phyloP scores from a whole-genome alignment of 2,797 vertebrate genomes.

The Catharus ustulatus region DNA sequence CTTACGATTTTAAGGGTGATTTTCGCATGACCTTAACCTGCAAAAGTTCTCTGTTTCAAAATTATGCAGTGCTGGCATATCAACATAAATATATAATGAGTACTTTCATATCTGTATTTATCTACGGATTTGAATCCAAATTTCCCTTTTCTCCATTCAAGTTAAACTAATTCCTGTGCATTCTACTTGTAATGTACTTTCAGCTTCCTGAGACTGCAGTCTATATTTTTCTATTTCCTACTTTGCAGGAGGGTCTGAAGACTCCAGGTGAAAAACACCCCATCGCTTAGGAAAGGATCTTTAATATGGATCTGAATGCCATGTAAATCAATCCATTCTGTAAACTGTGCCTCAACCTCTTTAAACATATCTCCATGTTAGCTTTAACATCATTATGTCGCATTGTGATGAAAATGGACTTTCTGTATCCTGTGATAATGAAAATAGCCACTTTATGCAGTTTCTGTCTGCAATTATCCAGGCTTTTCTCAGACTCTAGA shows the following conservation, averaged over 20 bases:
- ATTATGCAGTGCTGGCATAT: background rate
- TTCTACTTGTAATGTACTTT: constrained; percentile 60
- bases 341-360: constrained; percentile 70
- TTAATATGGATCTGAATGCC: constrained; percentile 42
- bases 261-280: constrained; percentile 17
- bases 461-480: constrained; percentile 80
- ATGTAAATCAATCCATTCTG: constrained; percentile 71
- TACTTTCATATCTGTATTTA: constrained; percentile 51
- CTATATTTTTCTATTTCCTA: constrained; percentile 12
- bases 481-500: constrained; percentile 78
- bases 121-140: constrained; percentile 28
- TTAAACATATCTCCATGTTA: constrained; percentile 70
- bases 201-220: constrained; percentile 43
- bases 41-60: background rate
- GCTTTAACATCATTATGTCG: constrained; percentile 78
- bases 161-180: constrained; percentile 62
- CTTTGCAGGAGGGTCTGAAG: constrained; percentile 39
- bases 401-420: constrained; percentile 82
- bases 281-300: background rate
- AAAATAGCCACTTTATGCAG: constrained; percentile 80
- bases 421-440: constrained; percentile 77
- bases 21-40: background rate
- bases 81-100: background rate
- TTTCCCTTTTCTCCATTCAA: constrained; percentile 30
- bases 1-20: background rate